Evolutionary conservation across 2,113 vertebrate species (phyloP).

Genomic region (Gadus macrocephalus): DNA sequence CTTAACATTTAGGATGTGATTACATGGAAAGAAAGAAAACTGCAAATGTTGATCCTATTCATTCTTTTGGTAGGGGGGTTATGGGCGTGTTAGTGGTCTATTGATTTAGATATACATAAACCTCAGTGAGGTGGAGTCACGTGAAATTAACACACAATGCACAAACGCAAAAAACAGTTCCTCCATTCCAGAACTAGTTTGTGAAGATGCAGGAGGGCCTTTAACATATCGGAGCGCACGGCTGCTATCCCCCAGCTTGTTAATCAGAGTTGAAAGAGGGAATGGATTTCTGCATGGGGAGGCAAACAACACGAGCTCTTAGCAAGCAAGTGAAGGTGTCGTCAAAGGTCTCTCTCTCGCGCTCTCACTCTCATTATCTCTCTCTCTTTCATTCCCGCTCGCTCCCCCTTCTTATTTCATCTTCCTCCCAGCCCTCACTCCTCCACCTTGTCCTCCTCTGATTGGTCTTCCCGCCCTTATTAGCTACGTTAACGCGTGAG

Average conservation of each 20-base stretch:
- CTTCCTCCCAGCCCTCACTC: constrained; percentile 46
- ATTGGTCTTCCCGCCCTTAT: constrained; percentile 50
- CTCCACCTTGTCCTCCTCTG: constrained; percentile 28
- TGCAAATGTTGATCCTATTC: no score
- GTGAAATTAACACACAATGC: no score
- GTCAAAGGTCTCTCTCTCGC: constrained; percentile 59
- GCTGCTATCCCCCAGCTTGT: constrained; percentile 5
- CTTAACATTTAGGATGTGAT: no score
- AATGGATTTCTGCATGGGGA: constrained; percentile 56
- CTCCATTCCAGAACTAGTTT: not conserved
- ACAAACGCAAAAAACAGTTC: no score
- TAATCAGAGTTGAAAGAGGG: constrained; percentile 22
- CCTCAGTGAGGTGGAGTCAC: no score
- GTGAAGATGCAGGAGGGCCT: not conserved
- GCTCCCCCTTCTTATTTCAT: constrained; percentile 48
- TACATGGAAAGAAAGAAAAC: no score
- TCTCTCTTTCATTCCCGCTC: not conserved
- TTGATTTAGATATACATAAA: no score
- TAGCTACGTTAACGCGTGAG: constrained; percentile 42
- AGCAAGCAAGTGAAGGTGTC: constrained; percentile 55
- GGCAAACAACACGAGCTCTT: constrained; percentile 56
- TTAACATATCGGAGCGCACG: no score
- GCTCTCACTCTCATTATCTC: constrained; percentile 14
- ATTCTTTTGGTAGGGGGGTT: no score
- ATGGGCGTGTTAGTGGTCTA: no score